These are phyloP conservation scores for Melinaea menophilus DNA, from an alignment of 2,888 invertebrate genomes.

Conservation along the genomic window DNA sequence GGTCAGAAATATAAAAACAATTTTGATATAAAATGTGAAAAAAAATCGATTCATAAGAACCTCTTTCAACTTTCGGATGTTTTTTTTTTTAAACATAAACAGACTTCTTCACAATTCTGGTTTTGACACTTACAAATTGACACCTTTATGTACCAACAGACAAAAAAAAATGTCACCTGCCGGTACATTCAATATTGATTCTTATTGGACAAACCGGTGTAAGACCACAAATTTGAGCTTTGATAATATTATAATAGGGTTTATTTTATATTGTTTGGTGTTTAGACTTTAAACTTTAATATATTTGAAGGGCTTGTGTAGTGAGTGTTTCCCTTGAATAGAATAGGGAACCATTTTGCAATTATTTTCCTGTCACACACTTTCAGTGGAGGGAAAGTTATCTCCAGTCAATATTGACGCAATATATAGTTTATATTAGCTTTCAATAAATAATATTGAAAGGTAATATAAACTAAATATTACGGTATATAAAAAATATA, in stretches of 20 bases:
- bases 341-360: conserved; percentile 28
- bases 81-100: conserved; percentile 19
- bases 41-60: background rate
- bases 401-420: background rate
- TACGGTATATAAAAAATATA: too few relatives aligned
- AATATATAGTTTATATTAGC: background rate
- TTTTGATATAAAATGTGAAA: background rate
- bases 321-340: conserved; percentile 17
- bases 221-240: conserved; percentile 3
- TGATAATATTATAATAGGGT: conserved; percentile 17
- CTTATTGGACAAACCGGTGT: conserved; percentile 17
- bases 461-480: too few relatives aligned
- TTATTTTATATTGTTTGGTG: conserved; percentile 4
- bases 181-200: conserved; percentile 26
- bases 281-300: conserved; percentile 25
- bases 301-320: conserved; percentile 17
- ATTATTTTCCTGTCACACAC: conserved; percentile 29
- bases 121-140: conserved; percentile 61
- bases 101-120: conserved; percentile 27
- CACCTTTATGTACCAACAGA: conserved; percentile 41
- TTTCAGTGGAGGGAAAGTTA: conserved; percentile 7
- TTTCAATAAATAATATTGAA: background rate
- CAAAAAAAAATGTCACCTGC: conserved; percentile 44
- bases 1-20: background rate
- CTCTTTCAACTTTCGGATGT: conserved; percentile 5